A percentile compares a stretch with the other conserved stretches of the same genome.
Conservation (phyloP, 1,140 invertebrate species). For the Achatina immaculata region DNA sequence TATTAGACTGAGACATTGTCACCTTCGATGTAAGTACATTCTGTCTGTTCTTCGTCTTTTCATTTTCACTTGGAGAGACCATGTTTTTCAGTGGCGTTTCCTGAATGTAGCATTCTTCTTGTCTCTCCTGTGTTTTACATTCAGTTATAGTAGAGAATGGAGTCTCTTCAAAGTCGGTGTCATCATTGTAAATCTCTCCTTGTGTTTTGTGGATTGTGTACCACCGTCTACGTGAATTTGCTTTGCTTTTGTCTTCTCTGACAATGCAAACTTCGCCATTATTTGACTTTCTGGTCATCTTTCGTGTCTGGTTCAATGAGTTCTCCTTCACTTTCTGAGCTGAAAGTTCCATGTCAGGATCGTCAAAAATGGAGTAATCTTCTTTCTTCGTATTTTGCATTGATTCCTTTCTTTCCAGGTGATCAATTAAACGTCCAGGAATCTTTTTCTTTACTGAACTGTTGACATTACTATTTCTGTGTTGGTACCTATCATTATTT, state of each 20-base stretch:
- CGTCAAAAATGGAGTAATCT: background rate
- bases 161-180: background rate
- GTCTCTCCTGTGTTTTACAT: too few relatives aligned
- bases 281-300: background rate
- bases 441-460: background rate
- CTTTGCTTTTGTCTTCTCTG: background rate
- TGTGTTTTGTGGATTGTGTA: background rate
- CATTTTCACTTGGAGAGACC: background rate
- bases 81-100: background rate
- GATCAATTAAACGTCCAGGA: background rate
- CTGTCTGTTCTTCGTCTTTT: background rate
- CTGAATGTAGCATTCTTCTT: too few relatives aligned
- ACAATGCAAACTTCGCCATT: background rate
- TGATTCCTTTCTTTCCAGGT: constrained; percentile 7
- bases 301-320: background rate
- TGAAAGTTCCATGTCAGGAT: too few relatives aligned
- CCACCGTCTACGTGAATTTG: background rate
- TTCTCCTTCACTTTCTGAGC: background rate
- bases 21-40: background rate
- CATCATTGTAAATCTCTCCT: too few relatives aligned
- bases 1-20: background rate
- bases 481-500: background rate
- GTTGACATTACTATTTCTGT: background rate
- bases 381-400: background rate
- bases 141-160: background rate